Evolutionary conservation across 2,797 vertebrate genomes (phyloP).

Genomic region (Rhincodon typus): DNA sequence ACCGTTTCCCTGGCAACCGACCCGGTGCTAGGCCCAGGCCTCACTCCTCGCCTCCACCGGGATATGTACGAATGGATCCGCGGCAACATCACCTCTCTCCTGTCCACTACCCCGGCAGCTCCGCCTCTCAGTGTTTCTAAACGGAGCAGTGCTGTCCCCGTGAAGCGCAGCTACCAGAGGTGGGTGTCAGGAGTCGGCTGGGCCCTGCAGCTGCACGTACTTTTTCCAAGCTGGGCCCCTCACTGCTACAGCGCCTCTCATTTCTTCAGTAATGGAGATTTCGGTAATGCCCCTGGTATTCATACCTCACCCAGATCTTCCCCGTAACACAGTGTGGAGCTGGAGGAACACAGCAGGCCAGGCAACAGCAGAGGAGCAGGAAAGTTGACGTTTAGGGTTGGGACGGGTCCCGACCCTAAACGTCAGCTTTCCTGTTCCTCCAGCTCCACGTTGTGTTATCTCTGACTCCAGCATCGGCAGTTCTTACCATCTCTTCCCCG

Average conservation of each 20-base stretch:
- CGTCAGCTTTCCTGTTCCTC: too few species aligned
- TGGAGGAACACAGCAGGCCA: too few species aligned
- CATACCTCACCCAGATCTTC: background rate
- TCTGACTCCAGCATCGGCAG: too few species aligned
- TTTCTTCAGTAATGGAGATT: too few species aligned
- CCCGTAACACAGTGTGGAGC: too few species aligned
- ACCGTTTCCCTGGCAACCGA: background rate
- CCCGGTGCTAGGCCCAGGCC: background rate
- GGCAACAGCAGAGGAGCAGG: too few species aligned
- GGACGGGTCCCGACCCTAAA: too few species aligned
- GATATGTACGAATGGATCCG: conserved; percentile 22
- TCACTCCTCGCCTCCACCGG: background rate
- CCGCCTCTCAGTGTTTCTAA: background rate
- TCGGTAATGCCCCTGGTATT: background rate
- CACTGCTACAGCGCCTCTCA: too few species aligned
- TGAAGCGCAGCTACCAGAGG: background rate
- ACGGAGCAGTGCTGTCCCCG: background rate
- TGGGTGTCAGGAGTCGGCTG: background rate
- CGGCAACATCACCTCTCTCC: background rate
- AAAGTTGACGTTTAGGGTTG: too few species aligned
- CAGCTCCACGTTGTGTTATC: too few species aligned
- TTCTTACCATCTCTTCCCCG: background rate
- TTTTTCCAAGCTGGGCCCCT: too few species aligned
- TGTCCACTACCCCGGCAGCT: background rate
- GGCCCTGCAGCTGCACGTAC: too few species aligned